Base-by-base conservation (phyloP, 1,140 invertebrate species). In the Aphelinus certus region DNA sequence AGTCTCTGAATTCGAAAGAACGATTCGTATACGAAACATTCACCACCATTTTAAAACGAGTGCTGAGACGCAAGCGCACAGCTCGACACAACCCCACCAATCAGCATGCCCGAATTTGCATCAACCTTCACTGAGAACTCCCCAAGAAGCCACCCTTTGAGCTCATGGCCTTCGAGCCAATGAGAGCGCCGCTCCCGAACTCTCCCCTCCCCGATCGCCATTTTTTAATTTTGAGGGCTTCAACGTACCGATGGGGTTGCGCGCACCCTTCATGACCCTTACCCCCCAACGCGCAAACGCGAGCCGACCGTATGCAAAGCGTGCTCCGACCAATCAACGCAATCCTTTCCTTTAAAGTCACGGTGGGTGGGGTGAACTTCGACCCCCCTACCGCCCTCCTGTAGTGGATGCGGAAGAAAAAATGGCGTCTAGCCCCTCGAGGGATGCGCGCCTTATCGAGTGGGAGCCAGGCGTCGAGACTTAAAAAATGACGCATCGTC, bases 401-500 rank as follows among this genome's bases (percentile, higher is more conserved):
- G 26, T 26, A 26, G 26, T 26, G 26, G 26, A 26, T 26, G 26
- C 26, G 26, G 26, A 26, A 26, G 26, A 26, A 26, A 26, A 26
- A 26, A 26, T 26, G 26, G 26, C 26, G 26, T 3, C n/a, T 51
- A 49, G 48, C 55, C 10, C 49, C 53, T 55, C 56, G 49, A 62
- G 57, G 26, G 64, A 72, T 49, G 57, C 48, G 5, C 47, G 46
- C 83, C 79, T 87, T 84, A 83, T 85, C 84, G 79, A 79, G 77
- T 79, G 77, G 80, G 78, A 82, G 77, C 79, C 77, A 76, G 79
- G 71, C 65, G 45, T 77, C 73, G 64, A 57, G 83, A 82, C 79
- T 85, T 84, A 85, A 87, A 87, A 87, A 85, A 85, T 85, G 84
- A 87, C 81, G 80, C 81, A 86, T 83, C 68, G 77, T 76, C 67